Conservation (phyloP, 1,140 invertebrate species). For the Galleria mellonella region DNA sequence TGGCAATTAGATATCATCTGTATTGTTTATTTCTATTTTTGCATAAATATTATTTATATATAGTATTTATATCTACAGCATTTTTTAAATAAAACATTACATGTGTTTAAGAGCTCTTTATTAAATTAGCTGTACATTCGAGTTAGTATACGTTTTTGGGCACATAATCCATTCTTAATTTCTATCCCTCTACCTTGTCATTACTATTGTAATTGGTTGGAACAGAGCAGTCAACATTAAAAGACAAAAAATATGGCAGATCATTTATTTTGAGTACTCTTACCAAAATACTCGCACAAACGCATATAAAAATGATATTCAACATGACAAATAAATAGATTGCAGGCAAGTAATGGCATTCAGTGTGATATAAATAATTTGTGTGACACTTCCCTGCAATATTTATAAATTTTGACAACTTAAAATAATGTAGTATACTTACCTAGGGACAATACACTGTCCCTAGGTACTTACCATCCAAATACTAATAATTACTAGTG, state of each 20-base stretch:
- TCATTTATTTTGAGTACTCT: constrained; percentile 71
- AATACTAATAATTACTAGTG: constrained; percentile 59
- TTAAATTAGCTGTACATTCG: constrained; percentile 75
- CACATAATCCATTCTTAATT: constrained; percentile 73
- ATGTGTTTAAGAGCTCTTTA: constrained; percentile 68
- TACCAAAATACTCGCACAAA: constrained; percentile 66
- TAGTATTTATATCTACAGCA: too few relatives aligned
- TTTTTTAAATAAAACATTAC: constrained; percentile 24
- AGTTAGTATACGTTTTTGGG: constrained; percentile 75
- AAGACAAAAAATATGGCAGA: constrained; percentile 71
- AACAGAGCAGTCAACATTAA: constrained; percentile 69
- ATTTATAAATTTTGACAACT: constrained; percentile 44
- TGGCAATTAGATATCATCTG: too few relatives aligned
- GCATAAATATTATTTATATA: too few relatives aligned
- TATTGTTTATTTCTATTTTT: too few relatives aligned
- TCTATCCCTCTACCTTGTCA: constrained; percentile 55
- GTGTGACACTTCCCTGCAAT: constrained; percentile 65
- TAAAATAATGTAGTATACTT: constrained; percentile 18
- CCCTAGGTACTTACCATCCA: constrained; percentile 35
- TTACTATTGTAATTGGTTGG: constrained; percentile 54
- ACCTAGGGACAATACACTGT: too few relatives aligned
- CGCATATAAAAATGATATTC: constrained; percentile 59
- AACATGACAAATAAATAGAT: constrained; percentile 62
- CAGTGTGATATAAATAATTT: constrained; percentile 61
- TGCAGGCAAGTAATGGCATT: constrained; percentile 70